Base-by-base conservation (phyloP, 2,888 invertebrate genomes). In the Salticus scenicus region DNA sequence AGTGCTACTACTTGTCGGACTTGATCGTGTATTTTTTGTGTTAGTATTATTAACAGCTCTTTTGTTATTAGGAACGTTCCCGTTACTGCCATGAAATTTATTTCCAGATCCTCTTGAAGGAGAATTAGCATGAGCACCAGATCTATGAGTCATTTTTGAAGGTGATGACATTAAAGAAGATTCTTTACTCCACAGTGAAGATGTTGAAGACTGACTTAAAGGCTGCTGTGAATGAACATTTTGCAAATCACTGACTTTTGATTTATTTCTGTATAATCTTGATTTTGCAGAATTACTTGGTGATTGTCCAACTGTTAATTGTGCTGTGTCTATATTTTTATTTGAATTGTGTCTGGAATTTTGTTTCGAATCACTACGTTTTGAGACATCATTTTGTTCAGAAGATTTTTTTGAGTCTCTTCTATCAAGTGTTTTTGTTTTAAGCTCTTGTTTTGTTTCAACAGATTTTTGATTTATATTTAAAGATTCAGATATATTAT, bases 1-100 rank as follows among this genome's bases (percentile, higher is more conserved):
- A 1, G 87, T 81, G 24, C 82, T 82, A 24, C 87, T 87, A 51
- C 80, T 84, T 8, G 87, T 87, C 7, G 87, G 87, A 71, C 87
- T 87, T 17, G 79, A 80, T 17, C 80, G 28, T 5, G 87, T 31
- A 4, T 84, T 79, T 17, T 80, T 67, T 41, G 74, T 82, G 51
- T 66, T 72, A 7, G 42, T 66, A 30, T 14, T 28, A 42, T 74
- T 81, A 30, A 37, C 77, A 5, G 72, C 28, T 31, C 66, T 67
- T 51, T 70, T 83, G 20, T 77, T 31, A 31, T 51, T 30, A n/a
- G 51, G 67, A 75, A 69, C 74, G 8, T 27, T 64, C 1, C 76
- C 42, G 14, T 83, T 83, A 41, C 33, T 66, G 14, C 41, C 14
- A 28, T 72, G 76, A 12, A 41, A 69, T 69, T 73, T 74, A 30